Percentiles rank a stretch among this genome's conserved stretches.
These are phyloP conservation scores for Menura novaehollandiae DNA, from an alignment of 2,113 vertebrate genomes.

Conservation along the genomic window DNA sequence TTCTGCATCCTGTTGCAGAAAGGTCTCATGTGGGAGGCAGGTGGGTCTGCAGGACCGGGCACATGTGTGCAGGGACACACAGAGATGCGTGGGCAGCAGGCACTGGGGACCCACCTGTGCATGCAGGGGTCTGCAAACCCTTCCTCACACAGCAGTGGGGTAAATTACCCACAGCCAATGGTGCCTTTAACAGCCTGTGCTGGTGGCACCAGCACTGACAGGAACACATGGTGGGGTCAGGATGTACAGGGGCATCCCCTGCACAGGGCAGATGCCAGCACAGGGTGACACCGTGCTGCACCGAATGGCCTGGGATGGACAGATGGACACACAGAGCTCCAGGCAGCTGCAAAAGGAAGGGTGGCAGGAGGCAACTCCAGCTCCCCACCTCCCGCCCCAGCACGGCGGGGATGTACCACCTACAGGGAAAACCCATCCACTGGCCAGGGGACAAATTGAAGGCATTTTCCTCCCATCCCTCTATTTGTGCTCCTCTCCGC, in stretches of 20 bases:
- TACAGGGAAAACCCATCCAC: background rate
- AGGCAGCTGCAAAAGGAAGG: background rate
- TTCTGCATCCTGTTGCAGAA: background rate
- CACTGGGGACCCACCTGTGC: background rate
- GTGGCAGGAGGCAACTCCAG: background rate
- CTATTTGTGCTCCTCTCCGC: background rate
- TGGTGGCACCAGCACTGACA: background rate
- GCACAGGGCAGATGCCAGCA: background rate
- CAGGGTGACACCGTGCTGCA: background rate
- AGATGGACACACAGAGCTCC: background rate
- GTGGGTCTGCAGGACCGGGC: background rate
- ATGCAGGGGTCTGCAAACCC: background rate
- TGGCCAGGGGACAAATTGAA: background rate
- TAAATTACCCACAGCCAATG: accelerated
- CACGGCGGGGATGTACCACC: accelerated
- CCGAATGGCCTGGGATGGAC: accelerated
- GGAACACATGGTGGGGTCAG: accelerated
- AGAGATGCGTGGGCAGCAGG: background rate
- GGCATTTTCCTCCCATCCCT: background rate
- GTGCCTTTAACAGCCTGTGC: background rate
- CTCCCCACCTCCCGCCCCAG: background rate
- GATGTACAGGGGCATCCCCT: background rate
- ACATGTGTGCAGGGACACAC: background rate
- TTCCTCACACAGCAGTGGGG: background rate
- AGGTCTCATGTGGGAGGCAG: background rate